These are phyloP conservation scores for Spinus pinus DNA, from an alignment of 2,797 vertebrate species.

Conservation along the genomic window DNA sequence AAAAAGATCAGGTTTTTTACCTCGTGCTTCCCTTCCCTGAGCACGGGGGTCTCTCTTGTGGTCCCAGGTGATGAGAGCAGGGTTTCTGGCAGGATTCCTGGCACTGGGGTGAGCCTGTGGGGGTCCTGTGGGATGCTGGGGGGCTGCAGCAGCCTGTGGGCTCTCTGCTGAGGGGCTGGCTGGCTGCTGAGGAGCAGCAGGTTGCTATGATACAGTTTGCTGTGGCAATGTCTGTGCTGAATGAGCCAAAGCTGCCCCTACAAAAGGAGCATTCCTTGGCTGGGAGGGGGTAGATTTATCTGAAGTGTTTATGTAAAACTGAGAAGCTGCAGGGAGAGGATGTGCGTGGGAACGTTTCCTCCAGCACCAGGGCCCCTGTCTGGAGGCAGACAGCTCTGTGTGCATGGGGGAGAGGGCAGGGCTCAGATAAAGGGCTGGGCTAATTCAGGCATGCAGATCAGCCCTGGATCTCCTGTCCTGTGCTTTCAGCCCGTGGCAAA, in stretches of 20 bases:
- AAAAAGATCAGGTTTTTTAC: background rate
- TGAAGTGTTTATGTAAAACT: conserved; percentile 18
- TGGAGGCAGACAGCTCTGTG: background rate
- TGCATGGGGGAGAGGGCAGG: accelerated
- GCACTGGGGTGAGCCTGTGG: accelerated
- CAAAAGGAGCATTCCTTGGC: conserved; percentile 41
- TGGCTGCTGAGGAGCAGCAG: background rate
- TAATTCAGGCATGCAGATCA: background rate
- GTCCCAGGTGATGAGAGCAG: background rate
- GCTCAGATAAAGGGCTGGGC: background rate
- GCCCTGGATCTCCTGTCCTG: background rate
- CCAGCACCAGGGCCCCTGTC: background rate
- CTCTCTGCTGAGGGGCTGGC: background rate
- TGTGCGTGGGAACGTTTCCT: background rate
- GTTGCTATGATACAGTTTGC: conserved; percentile 62
- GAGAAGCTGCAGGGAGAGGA: background rate
- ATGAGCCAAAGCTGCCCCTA: conserved; percentile 21
- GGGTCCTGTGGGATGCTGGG: background rate
- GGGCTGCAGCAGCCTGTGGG: background rate
- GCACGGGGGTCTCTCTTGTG: background rate
- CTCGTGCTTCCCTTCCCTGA: background rate
- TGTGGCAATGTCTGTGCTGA: conserved; percentile 18
- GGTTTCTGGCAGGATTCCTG: background rate
- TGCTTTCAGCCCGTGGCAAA: background rate
- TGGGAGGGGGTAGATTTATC: conserved; percentile 34